Evolutionary conservation across 2,113 vertebrate species (phyloP).

Genomic region (Crypturellus undulatus): DNA sequence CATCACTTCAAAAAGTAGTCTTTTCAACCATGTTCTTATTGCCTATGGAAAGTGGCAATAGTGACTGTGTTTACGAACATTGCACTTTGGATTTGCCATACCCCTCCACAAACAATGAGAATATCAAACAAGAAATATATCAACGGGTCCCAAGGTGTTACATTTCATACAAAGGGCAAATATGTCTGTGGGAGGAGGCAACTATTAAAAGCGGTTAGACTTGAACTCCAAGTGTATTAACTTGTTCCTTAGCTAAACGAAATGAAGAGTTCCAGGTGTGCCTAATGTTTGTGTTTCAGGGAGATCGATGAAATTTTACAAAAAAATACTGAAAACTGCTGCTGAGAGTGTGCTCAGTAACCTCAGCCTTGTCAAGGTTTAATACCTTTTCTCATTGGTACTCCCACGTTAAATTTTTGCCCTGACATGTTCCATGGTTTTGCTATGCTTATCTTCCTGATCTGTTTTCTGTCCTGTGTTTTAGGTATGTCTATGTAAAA

Average conservation of each 20-base stretch:
- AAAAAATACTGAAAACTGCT: neutral
- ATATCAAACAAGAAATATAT: neutral
- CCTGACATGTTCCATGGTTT: neutral
- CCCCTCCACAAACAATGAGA: neutral
- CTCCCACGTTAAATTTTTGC: neutral
- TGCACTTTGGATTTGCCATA: neutral
- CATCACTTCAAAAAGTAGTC: neutral
- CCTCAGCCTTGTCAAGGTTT: neutral
- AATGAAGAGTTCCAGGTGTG: neutral
- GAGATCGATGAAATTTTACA: neutral
- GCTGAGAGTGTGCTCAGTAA: neutral
- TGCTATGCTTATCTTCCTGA: neutral
- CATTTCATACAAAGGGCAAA: neutral
- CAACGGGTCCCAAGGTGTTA: neutral
- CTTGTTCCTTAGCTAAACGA: neutral
- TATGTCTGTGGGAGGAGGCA: neutral
- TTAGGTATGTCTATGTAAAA: neutral
- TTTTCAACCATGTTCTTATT: neutral
- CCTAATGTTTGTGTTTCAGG: constrained; percentile 13
- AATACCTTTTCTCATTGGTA: neutral
- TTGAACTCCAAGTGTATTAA: neutral
- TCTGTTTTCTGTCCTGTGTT: neutral
- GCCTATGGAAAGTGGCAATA: neutral
- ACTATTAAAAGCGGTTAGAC: neutral
- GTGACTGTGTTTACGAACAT: neutral